Evolutionary conservation across 2,888 invertebrate species (phyloP), one percentile per base, ranked within the genome.

Genomic region (Dermolepida albohirtum): DNA sequence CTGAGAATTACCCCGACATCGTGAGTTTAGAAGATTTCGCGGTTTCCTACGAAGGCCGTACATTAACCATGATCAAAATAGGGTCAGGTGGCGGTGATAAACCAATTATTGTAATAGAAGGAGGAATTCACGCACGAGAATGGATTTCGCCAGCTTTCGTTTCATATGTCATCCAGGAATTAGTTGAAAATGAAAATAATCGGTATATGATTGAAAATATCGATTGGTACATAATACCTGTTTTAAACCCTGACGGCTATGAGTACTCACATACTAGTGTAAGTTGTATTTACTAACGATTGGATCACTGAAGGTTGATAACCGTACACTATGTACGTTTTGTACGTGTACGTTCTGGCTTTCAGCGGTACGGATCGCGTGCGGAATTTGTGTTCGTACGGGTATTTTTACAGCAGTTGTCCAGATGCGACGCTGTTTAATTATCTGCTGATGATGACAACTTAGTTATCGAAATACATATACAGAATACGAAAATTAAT

Each of bases 211-310:
- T 90, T 47, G 82, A 88, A 14, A 83, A 84, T 17, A 86, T 89
- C 22, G 90, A 92, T 76, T 92, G 90, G 89, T 86, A 87, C 70
- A 80, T 90, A 16, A 74, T 91, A 12, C 92, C 92, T 0, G 83
- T 89, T 11, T 83, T 88, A 43, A 92, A 92, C 78, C 91, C 92
- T 14, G 92, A 92, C 81, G 92, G 92, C 7, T 92, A 92, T 74
- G 87, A 86, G 72, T 89, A 81, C 78, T 85, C 87, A 1, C 86
- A 85, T 73, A 80, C 80, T 0, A 73, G 62, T 16, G 87, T 86
- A 78, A 83, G 84, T n/a, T n/a, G n/a, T 82, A 44, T 22, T 22
- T 22, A 22, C 4, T 22, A 22, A 2, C 22, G 22, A 22, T 2
- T n/a, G n/a, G n/a, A n/a, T n/a, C n/a, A n/a, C n/a, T n/a, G n/a